Evolutionary conservation across 2,797 vertebrate species (phyloP).

Genomic region (Tauraco hartlaubi): DNA sequence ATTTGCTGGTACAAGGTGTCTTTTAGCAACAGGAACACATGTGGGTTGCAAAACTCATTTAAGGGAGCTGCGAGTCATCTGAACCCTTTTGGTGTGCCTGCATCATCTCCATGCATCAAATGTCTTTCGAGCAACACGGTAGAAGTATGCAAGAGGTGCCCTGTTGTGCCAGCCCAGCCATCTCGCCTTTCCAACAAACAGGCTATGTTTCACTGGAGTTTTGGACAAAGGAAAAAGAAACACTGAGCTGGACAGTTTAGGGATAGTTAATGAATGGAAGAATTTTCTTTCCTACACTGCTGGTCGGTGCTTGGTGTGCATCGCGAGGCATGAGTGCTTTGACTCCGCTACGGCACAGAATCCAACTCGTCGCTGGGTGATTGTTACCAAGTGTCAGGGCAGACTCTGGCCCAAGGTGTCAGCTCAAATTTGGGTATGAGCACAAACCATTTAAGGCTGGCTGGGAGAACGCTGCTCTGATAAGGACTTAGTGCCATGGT

Average conservation of each 20-base stretch:
- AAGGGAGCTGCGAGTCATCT: background rate
- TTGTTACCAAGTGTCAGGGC: background rate
- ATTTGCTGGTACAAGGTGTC: background rate
- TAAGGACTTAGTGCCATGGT: background rate
- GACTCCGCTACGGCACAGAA: background rate
- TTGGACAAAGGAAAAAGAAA: background rate
- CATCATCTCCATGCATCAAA: background rate
- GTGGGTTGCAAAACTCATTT: background rate
- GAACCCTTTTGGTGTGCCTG: background rate
- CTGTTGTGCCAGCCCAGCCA: background rate
- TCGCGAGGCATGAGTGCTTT: accelerated
- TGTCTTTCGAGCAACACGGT: accelerated
- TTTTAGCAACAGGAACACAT: background rate
- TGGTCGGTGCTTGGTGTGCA: background rate
- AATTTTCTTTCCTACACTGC: background rate
- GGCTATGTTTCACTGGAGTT: background rate
- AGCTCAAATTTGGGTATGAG: background rate
- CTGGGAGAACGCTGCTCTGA: background rate
- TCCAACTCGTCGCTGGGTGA: background rate
- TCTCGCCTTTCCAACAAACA: background rate
- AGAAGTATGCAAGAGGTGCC: background rate
- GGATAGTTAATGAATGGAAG: background rate
- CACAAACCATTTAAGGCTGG: conserved; percentile 3
- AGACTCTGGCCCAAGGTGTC: background rate
- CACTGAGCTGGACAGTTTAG: background rate